Evolutionary conservation across 2,888 invertebrate genomes (phyloP).

Genomic region (Agrotis clavis): DNA sequence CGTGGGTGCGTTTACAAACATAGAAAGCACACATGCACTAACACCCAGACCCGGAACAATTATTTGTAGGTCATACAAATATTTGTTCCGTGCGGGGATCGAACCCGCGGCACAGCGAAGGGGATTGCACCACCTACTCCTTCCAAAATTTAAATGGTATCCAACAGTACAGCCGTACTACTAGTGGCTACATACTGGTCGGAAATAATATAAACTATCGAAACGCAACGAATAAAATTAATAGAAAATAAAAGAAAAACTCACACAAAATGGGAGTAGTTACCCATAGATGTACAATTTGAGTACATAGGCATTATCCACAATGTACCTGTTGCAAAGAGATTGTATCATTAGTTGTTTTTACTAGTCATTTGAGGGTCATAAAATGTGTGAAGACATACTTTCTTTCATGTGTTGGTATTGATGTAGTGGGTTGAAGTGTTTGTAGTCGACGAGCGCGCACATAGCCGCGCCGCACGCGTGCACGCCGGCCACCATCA

Average conservation of each 20-base stretch:
- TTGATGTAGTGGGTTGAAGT: slow-evolving; percentile 65
- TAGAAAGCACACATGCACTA: too few species aligned
- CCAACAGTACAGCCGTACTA: too few species aligned
- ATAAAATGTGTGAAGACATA: slow-evolving; percentile 53
- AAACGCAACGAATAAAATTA: not conserved
- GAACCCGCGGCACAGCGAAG: too few species aligned
- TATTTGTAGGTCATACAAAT: too few species aligned
- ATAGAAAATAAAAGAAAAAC: slow-evolving; percentile 56
- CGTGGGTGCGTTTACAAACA: too few species aligned
- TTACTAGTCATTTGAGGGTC: not conserved
- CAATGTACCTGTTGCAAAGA: slow-evolving; percentile 75
- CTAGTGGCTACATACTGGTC: too few species aligned
- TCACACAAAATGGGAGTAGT: slow-evolving; percentile 83
- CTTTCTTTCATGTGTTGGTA: slow-evolving; percentile 77
- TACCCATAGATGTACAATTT: slow-evolving; percentile 78
- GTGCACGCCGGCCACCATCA: slow-evolving; percentile 76
- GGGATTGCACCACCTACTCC: too few species aligned
- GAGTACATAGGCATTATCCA: slow-evolving; percentile 88
- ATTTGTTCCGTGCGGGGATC: too few species aligned
- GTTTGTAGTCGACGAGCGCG: slow-evolving; percentile 76
- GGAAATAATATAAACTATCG: too few species aligned
- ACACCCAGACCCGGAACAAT: too few species aligned
- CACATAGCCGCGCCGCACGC: slow-evolving; percentile 78
- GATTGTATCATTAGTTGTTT: not conserved
- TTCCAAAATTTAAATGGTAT: too few species aligned